phyloP scores from a whole-genome alignment of 2,888 invertebrate genomes.

The Frankliniella fusca region DNA sequence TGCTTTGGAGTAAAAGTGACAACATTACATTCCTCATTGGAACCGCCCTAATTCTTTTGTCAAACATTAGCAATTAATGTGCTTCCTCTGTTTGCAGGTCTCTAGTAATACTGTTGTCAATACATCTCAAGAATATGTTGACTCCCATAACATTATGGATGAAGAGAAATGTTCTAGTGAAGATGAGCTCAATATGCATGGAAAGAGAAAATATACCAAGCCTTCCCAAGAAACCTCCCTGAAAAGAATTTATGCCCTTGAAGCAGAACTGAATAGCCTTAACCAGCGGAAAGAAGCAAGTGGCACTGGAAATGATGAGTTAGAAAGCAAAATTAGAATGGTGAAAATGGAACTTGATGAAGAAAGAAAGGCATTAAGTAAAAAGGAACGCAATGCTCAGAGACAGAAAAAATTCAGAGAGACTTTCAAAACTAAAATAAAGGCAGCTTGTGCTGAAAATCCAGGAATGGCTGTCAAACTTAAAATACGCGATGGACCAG shows the following conservation, averaged over 20 bases:
- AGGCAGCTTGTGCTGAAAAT: conserved; percentile 11
- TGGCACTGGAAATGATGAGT: neutral
- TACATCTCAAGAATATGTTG: neutral
- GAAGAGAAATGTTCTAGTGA: conserved; percentile 12
- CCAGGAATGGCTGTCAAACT: neutral
- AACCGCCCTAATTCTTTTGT: neutral
- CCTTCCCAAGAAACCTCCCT: neutral
- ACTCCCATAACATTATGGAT: neutral
- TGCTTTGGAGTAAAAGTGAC: neutral
- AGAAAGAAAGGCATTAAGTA: neutral
- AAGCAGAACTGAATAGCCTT: neutral
- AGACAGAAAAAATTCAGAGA: conserved; percentile 33
- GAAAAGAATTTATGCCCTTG: neutral
- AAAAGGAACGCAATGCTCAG: conserved; percentile 15
- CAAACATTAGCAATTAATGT: neutral
- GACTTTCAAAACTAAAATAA: conserved; percentile 16
- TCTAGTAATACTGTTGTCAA: neutral
- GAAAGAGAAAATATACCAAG: conserved; percentile 4
- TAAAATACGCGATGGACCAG: conserved; percentile 35
- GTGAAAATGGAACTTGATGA: neutral
- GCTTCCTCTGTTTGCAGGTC: neutral
- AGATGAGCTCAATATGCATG: neutral
- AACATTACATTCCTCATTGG: neutral
- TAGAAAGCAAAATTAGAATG: neutral
- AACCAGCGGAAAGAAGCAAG: neutral